Base-by-base conservation (phyloP, 2,113 vertebrate species). In the Puffinus mauretanicus region DNA sequence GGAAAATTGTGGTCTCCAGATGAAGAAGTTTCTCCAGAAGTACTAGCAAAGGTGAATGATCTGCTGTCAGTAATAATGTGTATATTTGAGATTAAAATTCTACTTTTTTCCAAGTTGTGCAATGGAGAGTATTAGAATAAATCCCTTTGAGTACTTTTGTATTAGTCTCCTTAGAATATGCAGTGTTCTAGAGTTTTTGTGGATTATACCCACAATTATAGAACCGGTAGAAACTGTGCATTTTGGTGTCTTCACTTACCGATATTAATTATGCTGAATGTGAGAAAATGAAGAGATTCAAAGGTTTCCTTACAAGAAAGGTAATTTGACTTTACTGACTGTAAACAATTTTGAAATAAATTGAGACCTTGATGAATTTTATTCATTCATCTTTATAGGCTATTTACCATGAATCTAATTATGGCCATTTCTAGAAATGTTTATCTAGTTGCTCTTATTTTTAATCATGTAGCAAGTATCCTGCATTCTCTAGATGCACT, bases 11-110 rank as follows among this genome's bases (percentile, higher is more conserved):
- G 99, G 99, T 99, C 99, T 87, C 98, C 98, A 8, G 99, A 99
- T 98, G 99, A 99, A 93, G 99, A 99, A 85, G 99, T 99, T 92
- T 99, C 99, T 69, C 99, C 99, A 85, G 99, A 99, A 96, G 99
- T 99, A 83, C 98, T 99, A 93, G 99, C 99, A 84, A 99, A 99
- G 98, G 99, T 99, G 97, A 96, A 89, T 83, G 61, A 58, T 92
- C 71, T 40, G 69, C 92, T 85, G 16, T 52, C 57, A 54, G 21
- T 64, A 93, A 46, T 65, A 69, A 82, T 11, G 13, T 62, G 29
- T 65, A 32, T 86, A 65, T 78, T 51, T 75, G 64, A 55, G n/a
- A 34, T 61, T 40, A 36, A 80, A 94, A 54, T 10, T 5, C 2
- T 10, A 22, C 7, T 51, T 24, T 61, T 82, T 82, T 65, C 54